Conservation (phyloP, 2,888 invertebrate genomes). For the Subacronicta megacephala region DNA sequence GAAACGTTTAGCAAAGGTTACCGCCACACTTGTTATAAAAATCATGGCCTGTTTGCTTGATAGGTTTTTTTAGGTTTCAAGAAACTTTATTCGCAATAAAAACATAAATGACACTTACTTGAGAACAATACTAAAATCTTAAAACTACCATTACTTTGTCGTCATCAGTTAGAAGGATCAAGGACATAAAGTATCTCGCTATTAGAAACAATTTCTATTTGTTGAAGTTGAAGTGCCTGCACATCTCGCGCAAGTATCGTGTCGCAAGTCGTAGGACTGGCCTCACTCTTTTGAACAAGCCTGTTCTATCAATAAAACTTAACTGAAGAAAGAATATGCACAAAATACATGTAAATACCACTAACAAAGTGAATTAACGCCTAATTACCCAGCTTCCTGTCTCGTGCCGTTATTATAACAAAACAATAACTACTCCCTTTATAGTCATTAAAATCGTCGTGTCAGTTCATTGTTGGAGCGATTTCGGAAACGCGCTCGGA, state of each 20-base stretch:
- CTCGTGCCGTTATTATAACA: constrained; percentile 87
- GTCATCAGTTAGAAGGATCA: no score
- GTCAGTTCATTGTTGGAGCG: constrained; percentile 70
- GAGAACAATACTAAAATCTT: no score
- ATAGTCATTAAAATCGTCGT: constrained; percentile 78
- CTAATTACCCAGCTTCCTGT: constrained; percentile 88
- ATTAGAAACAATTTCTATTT: neutral
- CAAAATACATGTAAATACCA: constrained; percentile 56
- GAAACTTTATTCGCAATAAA: no score
- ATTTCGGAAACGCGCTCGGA: constrained; percentile 88
- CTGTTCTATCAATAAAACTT: constrained; percentile 4
- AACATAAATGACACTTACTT: no score
- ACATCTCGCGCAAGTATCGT: neutral
- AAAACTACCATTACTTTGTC: no score
- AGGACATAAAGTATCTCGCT: neutral
- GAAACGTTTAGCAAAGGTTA: constrained; percentile 16
- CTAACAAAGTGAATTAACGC: constrained; percentile 79
- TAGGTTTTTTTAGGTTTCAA: no score
- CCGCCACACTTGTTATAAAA: constrained; percentile 18
- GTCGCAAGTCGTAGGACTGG: neutral
- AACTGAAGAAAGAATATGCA: constrained; percentile 5
- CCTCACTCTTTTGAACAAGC: neutral
- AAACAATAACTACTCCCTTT: constrained; percentile 85
- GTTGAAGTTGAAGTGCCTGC: neutral
- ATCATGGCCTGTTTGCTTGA: constrained; percentile 8